Evolutionary conservation across 2,797 vertebrate genomes (phyloP).

Genomic region (Rallus crepitans): DNA sequence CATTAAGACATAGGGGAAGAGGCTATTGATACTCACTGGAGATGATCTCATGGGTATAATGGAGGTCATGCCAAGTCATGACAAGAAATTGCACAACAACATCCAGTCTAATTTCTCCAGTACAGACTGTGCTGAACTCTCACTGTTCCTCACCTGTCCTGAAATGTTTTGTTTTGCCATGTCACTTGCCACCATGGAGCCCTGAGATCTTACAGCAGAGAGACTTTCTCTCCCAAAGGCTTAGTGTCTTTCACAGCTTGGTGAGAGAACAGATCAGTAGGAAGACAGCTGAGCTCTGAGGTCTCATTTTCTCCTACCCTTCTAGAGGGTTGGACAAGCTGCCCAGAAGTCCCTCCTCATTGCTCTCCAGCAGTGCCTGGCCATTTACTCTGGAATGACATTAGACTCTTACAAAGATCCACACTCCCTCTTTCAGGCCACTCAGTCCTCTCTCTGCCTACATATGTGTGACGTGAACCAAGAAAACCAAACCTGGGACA

Average conservation of each 20-base stretch:
- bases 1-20: conserved; percentile 35
- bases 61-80: conserved; percentile 39
- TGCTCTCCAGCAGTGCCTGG: background rate
- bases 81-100: conserved; percentile 46
- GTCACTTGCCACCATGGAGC: background rate
- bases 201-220: background rate
- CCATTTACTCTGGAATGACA: background rate
- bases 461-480: background rate
- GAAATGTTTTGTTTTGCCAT: background rate
- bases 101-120: background rate
- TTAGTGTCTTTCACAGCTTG: background rate
- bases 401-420: background rate
- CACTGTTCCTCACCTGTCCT: background rate
- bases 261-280: background rate
- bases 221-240: background rate
- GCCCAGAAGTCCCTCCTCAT: background rate
- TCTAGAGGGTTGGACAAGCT: fast-evolving
- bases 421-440: background rate
- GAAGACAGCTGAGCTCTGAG: background rate
- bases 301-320: background rate
- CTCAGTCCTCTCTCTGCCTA: background rate
- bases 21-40: conserved; percentile 43
- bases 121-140: background rate
- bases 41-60: conserved; percentile 44
- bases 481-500: background rate